Evolutionary conservation across 2,113 vertebrate genomes (phyloP), one percentile per base, ranked within the genome.

Genomic region (Morphnarchus princeps): DNA sequence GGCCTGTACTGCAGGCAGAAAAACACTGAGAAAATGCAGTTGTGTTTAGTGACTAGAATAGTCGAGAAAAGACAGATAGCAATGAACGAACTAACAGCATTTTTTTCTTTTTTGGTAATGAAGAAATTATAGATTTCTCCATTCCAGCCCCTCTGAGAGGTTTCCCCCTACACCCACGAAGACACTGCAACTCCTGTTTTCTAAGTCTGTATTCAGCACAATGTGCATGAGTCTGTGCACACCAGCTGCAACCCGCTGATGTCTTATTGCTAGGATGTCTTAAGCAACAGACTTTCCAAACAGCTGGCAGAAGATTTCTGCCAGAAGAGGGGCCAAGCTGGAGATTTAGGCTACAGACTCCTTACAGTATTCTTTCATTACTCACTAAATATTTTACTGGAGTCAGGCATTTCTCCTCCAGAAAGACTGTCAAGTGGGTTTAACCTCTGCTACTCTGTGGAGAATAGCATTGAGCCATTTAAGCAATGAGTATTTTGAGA

Each of bases 201-300:
- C 59, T 66, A 66, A 38, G 29, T 34, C 7, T 77, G 7, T 4
- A 1, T 63, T 87, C 38, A 49, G 67, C 26, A 63, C 1, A 3
- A 57, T 0, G 7, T 28, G 70, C 31, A 50, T 47, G 65, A 90
- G 85, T 91, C 61, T 82, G 38, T 26, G 25, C 74, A 43, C 5
- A 11, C 63, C 57, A 94, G 49, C 87, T 90, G 77, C 66, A 92
- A 13, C 43, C 76, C 78, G 31, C 66, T 61, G 57, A 84, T 25
- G 69, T 36, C 74, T 86, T 65, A 47, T 25, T 76, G 57, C 82
- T 76, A 50, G 67, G 85, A 10, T 90, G 92, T 72, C 94, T 95
- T 95, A 69, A 91, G 78, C 55, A 91, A 87, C 92, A 97, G 92
- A 89, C 62, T 96, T 84, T 82, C 77, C 66, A 84, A 95, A 87